Conservation (phyloP, 2,113 vertebrate genomes). For the Barnardius zonarius region DNA sequence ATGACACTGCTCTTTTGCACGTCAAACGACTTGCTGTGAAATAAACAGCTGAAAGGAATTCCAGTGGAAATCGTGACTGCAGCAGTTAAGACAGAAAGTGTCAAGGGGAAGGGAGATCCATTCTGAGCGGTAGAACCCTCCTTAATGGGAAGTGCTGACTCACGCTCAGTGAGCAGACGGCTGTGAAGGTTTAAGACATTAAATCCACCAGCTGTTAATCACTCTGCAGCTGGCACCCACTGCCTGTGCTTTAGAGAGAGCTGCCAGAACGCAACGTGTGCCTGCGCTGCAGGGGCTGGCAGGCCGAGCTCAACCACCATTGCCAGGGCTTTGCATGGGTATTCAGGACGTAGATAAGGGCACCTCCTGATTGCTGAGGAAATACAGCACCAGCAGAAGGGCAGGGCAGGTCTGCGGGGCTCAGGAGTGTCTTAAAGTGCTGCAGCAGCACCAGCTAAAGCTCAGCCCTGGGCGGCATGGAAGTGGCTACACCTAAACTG, state of each 20-base stretch:
- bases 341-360: rapidly evolving
- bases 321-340: neutral
- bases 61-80: neutral
- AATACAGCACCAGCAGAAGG: neutral
- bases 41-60: neutral
- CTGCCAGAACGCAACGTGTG: rapidly evolving
- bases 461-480: neutral
- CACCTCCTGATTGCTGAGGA: neutral
- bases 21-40: neutral
- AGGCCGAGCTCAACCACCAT: neutral
- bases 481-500: neutral
- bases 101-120: neutral
- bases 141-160: neutral
- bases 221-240: neutral
- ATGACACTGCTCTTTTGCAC: neutral
- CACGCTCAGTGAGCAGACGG: neutral
- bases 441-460: neutral
- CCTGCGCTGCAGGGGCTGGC: neutral
- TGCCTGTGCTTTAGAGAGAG: neutral
- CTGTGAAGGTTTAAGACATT: neutral
- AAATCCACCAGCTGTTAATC: neutral
- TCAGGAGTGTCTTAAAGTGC: neutral
- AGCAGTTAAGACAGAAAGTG: neutral
- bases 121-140: neutral
- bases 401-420: neutral